Evolutionary conservation across 2,113 vertebrate species (phyloP), one percentile per base, ranked within the genome.

Genomic region (Nycticryphes semicollaris): DNA sequence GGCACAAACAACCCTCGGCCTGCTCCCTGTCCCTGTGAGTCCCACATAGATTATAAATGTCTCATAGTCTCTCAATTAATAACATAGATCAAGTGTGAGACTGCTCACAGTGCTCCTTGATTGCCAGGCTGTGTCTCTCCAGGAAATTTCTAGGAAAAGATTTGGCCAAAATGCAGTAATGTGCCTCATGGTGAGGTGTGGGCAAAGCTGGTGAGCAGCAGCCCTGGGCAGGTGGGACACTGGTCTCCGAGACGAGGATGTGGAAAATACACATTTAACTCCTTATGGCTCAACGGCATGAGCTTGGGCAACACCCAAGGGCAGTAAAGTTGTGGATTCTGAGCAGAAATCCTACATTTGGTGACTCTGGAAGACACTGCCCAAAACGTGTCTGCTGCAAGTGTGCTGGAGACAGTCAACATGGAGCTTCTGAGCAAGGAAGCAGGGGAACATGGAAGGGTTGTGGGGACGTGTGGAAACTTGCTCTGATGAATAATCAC

Each of bases 31-130:
- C 39, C 68, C 62, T 4, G 14, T 0, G 19, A 8, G 14, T 23
- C 84, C 48, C 59, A 9, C 6, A 3, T 0, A 27, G 22, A 11
- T 9, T n/a, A 23, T 11, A 6, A 39, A 17, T 12, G 9, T 37
- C 59, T 11, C 20, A 1, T 1, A 30, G 21, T 33, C 54, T 48
- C 59, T 21, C 35, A 4, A 5, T 27, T 67, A 7, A 35, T 28
- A 35, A 6, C 2, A 1, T 0, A 7, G 60, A 12, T 25, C 14
- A 6, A 59, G 25, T 6, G 23, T 1, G 6, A 6, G 7, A 9
- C 0, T 7, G 43, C 48, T 51, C 18, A 0, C 1, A 0, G 23
- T 3, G 41, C 56, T 47, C 19, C 43, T 22, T 4, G 0, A 10
- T 7, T 6, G 18, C 3, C 72, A 45, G 30, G 8, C 11, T 54